These are phyloP conservation scores for Erebia ligea DNA, from an alignment of 2,888 invertebrate genomes.

Conservation along the genomic window DNA sequence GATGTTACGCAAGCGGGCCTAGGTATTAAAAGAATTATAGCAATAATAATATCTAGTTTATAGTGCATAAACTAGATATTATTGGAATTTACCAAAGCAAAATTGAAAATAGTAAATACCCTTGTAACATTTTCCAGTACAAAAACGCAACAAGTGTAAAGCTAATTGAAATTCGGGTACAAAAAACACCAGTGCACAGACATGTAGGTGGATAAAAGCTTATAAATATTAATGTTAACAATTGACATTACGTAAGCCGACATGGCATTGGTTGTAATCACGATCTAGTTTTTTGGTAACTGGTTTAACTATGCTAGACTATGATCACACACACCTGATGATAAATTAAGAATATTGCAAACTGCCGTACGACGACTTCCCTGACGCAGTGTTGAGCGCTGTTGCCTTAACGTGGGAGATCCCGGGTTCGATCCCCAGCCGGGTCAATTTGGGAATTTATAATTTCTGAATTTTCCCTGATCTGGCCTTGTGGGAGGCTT, in stretches of 20 bases:
- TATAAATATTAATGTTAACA: constrained; percentile 35
- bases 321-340: neutral
- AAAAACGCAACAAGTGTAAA: constrained; percentile 13
- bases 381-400: too few relatives aligned
- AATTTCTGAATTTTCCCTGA: too few relatives aligned
- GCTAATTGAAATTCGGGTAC: constrained; percentile 7
- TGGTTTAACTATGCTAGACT: neutral
- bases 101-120: neutral
- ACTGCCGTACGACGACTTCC: too few relatives aligned
- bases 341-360: neutral
- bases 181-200: constrained; percentile 4
- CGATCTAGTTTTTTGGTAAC: constrained; percentile 17
- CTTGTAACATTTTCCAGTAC: constrained; percentile 10
- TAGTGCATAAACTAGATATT: constrained; percentile 5
- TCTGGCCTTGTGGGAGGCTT: too few relatives aligned
- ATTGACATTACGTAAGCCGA: constrained; percentile 31
- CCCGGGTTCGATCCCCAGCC: too few relatives aligned
- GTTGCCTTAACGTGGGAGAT: too few relatives aligned
- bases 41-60: too few relatives aligned
- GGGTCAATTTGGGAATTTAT: too few relatives aligned
- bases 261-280: constrained; percentile 21
- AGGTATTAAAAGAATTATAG: too few relatives aligned
- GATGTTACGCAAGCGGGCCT: too few relatives aligned
- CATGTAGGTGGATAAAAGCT: constrained; percentile 17
- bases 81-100: neutral